phyloP scores from a whole-genome alignment of 2,888 invertebrate species.

The Galeopsomyia nigrocyanea region DNA sequence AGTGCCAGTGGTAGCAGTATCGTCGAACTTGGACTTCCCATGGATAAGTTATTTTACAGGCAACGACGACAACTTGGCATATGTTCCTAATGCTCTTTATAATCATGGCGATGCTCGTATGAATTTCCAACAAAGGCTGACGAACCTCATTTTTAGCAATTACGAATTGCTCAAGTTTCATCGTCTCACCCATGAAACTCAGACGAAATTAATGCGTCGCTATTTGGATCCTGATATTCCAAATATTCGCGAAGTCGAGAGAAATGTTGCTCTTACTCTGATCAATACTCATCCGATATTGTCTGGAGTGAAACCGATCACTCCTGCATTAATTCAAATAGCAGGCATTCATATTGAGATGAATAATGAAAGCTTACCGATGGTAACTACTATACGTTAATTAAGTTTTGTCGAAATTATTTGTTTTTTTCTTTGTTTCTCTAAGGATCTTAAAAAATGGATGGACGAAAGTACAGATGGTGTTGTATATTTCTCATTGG shows the following conservation, averaged over 20 bases:
- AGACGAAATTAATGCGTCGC: conserved; percentile 50
- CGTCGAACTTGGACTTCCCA: conserved; percentile 73
- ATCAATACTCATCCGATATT: conserved; percentile 71
- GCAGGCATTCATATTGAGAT: conserved; percentile 70
- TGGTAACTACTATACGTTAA: conserved; percentile 33
- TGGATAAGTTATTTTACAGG: conserved; percentile 73
- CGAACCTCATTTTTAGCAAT: conserved; percentile 45
- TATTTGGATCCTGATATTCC: conserved; percentile 60
- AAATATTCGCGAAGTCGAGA: conserved; percentile 67
- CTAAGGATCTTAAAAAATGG: conserved; percentile 61
- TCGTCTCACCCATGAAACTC: conserved; percentile 29
- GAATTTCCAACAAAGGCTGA: conserved; percentile 52
- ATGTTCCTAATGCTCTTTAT: conserved; percentile 69
- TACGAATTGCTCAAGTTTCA: conserved; percentile 34
- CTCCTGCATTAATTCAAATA: conserved; percentile 69
- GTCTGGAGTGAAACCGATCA: conserved; percentile 67
- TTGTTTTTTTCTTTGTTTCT: conserved; percentile 1
- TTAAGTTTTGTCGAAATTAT: not conserved
- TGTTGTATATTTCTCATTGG: conserved; percentile 61
- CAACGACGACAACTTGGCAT: conserved; percentile 74
- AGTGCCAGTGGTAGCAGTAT: conserved; percentile 73
- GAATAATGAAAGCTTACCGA: conserved; percentile 11
- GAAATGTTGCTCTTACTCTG: conserved; percentile 69
- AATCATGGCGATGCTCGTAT: conserved; percentile 2
- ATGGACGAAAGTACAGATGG: conserved; percentile 60